Base-by-base conservation (phyloP, 2,888 invertebrate genomes). In the Temnothorax unifasciatus region DNA sequence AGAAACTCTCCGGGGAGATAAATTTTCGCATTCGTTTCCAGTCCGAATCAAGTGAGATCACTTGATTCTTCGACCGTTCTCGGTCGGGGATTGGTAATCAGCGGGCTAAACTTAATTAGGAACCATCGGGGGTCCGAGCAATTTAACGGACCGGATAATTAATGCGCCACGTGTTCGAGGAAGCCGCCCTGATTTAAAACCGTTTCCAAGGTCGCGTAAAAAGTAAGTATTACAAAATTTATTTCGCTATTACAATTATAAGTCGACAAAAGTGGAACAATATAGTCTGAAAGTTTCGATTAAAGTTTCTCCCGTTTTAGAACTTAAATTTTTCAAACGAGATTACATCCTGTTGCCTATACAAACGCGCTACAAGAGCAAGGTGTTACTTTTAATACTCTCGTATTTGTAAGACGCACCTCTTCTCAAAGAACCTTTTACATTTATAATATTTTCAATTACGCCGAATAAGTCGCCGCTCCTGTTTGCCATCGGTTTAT, bases 81-180 rank as follows among this genome's bases (percentile, higher is more conserved):
- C 41, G 57, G 13, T 13, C 25, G 8, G 29, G 66, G 29, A 11
- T 15, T 15, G 44, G 29, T 44, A 68, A 79, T 66, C 64, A 29
- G 41, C 21, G 57, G 9, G 18, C 34, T 59, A 69, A 79, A 79
- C 69, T 79, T 69, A 79, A 79, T 79, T 79, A 69, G 69, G 34
- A 59, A 47, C 34, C 21, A 47, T 21, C 77, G n/a, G 44, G 29
- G 44, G 44, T 25, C 34, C 68, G 18, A 57, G 77, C 25, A 79
- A 69, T 79, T 69, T 59, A 79, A 69, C 57, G 29, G 54, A 79
- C 44, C 57, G 69, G 25, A 79, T 69, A 68, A 79, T 79, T 79
- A 69, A 79, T 47, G 57, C 54, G 18, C 13, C 77, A 79, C 57
- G 44, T 21, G 57, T 44, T 44, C 44, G 34, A 18, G n/a, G n/a